These are phyloP conservation scores for Zapus hudsonius DNA, from an alignment of 2,113 vertebrate genomes.

Conservation along the genomic window DNA sequence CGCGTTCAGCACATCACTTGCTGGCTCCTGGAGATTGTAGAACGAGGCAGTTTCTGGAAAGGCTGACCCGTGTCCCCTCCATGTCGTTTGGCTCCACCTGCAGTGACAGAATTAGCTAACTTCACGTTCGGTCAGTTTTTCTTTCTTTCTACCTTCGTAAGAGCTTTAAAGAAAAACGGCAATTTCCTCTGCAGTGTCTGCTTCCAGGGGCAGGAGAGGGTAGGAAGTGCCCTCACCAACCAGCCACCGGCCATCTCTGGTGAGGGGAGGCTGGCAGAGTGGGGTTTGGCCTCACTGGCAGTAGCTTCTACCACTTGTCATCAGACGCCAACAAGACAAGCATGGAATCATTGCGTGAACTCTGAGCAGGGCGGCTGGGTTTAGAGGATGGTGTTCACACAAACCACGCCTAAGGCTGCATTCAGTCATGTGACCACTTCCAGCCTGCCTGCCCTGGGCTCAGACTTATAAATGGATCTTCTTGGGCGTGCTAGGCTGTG, in stretches of 20 bases:
- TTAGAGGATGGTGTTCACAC: background rate
- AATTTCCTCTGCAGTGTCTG: too few species aligned
- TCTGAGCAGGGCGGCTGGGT: background rate
- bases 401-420: background rate
- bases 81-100: rapidly evolving
- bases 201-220: rapidly evolving
- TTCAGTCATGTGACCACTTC: too few species aligned
- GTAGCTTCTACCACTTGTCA: too few species aligned
- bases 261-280: background rate
- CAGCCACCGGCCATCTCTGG: background rate
- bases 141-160: background rate
- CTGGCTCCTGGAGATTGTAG: background rate
- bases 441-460: background rate
- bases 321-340: background rate
- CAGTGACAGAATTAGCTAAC: background rate
- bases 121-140: background rate
- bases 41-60: background rate
- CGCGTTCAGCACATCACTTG: background rate
- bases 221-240: background rate
- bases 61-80: rapidly evolving
- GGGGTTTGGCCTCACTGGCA: background rate
- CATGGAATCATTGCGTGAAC: rapidly evolving
- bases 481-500: background rate
- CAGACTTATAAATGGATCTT: background rate
- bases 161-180: background rate